Conservation (phyloP, 2,888 invertebrate genomes). For the Acheta domesticus region DNA sequence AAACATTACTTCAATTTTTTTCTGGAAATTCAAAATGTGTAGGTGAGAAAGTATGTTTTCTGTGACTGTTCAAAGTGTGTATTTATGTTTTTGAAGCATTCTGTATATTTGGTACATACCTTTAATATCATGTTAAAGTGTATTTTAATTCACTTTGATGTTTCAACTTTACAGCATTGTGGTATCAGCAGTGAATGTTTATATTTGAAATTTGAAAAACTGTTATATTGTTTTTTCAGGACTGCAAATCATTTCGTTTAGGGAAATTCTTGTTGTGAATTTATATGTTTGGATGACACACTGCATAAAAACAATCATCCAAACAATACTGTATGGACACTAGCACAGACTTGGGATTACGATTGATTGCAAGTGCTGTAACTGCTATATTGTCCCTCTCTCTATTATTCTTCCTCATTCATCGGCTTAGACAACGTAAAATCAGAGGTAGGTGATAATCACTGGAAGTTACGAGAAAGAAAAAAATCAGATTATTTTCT, state of each 20-base stretch:
- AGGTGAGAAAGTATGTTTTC: no score
- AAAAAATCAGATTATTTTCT: no score
- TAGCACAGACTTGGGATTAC: constrained; percentile 64
- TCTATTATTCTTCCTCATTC: constrained; percentile 76
- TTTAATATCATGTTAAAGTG: no score
- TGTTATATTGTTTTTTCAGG: constrained; percentile 49
- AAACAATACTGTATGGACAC: constrained; percentile 46
- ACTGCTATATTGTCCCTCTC: constrained; percentile 78
- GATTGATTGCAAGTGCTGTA: constrained; percentile 78
- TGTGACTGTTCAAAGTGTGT: no score
- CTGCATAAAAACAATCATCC: constrained; percentile 58
- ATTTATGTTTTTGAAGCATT: no score
- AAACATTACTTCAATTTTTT: no score
- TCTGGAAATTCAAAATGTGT: no score
- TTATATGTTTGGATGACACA: constrained; percentile 79
- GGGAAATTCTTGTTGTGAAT: constrained; percentile 84
- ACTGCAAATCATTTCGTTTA: constrained; percentile 79
- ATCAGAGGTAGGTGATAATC: constrained; percentile 57
- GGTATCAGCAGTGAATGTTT: no score
- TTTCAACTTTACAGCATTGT: no score
- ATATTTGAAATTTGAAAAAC: no score
- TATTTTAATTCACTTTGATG: no score
- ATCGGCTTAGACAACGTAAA: constrained; percentile 76
- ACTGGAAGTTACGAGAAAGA: background rate
- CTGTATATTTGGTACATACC: no score